These are phyloP conservation scores for Drosophila orena DNA, from an alignment of 1,140 invertebrate species.

Conservation along the genomic window DNA sequence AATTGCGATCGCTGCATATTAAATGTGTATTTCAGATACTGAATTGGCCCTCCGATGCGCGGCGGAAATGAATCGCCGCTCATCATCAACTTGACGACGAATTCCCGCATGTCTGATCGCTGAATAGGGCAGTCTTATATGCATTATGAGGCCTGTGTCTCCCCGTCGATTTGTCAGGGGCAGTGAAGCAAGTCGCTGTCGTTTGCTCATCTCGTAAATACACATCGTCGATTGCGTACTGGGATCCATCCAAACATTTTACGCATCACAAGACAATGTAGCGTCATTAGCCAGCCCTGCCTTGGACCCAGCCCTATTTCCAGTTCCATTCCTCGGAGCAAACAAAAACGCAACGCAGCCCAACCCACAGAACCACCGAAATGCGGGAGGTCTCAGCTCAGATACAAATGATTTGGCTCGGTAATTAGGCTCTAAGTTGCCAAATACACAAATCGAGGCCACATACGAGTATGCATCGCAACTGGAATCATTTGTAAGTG, in stretches of 20 bases:
- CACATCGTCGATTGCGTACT: conserved; percentile 21
- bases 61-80: conserved; percentile 74
- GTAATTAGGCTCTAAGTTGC: conserved; percentile 79
- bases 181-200: conserved; percentile 66
- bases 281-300: conserved; percentile 68
- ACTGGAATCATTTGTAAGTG: conserved; percentile 67
- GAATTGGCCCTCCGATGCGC: conserved; percentile 31
- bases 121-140: conserved; percentile 4
- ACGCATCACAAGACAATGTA: conserved; percentile 78
- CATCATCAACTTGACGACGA: conserved; percentile 49
- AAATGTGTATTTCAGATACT: conserved; percentile 47
- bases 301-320: conserved; percentile 15
- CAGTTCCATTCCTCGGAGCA: neutral
- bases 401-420: conserved; percentile 58
- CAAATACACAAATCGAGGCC: conserved; percentile 44
- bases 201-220: conserved; percentile 27
- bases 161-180: conserved; percentile 41
- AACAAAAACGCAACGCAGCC: conserved; percentile 3
- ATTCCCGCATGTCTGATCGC: conserved; percentile 41
- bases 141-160: conserved; percentile 1
- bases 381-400: conserved; percentile 63
- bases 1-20: conserved; percentile 66
- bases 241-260: conserved; percentile 52
- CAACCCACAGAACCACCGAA: conserved; percentile 63
- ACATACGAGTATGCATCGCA: conserved; percentile 3